Conservation (phyloP, 2,113 vertebrate species). For the Neolamprologus ventralis region DNA sequence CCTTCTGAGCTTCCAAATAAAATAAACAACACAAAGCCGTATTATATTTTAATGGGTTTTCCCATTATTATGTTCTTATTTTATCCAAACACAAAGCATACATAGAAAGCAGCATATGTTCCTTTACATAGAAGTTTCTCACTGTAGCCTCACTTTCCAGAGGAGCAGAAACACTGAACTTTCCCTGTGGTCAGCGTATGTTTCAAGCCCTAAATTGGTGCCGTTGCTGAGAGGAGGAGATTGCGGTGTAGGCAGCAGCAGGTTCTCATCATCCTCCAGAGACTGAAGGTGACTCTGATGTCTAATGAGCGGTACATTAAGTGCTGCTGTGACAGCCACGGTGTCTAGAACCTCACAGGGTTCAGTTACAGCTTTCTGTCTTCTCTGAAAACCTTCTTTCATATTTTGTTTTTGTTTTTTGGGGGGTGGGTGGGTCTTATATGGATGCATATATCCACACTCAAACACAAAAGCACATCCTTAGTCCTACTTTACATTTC, state of each 20-base stretch:
- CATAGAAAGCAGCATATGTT: background rate
- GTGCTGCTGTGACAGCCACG: slow-evolving; percentile 41
- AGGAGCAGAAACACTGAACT: background rate
- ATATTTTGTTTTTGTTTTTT: background rate
- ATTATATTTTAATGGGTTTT: background rate
- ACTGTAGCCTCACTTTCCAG: background rate
- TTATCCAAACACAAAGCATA: background rate
- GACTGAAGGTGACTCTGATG: slow-evolving; percentile 29
- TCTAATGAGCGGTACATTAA: slow-evolving; percentile 51
- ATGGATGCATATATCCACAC: background rate
- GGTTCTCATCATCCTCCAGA: slow-evolving; percentile 9
- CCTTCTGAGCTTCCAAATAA: background rate
- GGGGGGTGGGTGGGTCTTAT: background rate
- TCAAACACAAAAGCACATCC: background rate
- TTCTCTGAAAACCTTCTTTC: background rate
- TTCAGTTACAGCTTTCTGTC: slow-evolving; percentile 20
- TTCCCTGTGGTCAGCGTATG: slow-evolving; percentile 20
- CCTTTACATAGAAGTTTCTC: background rate
- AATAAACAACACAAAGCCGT: background rate
- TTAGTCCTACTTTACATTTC: background rate
- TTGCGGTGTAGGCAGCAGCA: slow-evolving; percentile 25
- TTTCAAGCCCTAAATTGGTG: slow-evolving; percentile 22
- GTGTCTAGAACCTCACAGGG: slow-evolving; percentile 38
- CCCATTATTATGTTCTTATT: background rate
- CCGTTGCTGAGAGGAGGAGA: slow-evolving; percentile 3